A percentile compares a stretch with the other conserved stretches of the same genome.
Evolutionary conservation across 2,113 vertebrate species (phyloP).

Genomic region (Nyctibius bracteatus): DNA sequence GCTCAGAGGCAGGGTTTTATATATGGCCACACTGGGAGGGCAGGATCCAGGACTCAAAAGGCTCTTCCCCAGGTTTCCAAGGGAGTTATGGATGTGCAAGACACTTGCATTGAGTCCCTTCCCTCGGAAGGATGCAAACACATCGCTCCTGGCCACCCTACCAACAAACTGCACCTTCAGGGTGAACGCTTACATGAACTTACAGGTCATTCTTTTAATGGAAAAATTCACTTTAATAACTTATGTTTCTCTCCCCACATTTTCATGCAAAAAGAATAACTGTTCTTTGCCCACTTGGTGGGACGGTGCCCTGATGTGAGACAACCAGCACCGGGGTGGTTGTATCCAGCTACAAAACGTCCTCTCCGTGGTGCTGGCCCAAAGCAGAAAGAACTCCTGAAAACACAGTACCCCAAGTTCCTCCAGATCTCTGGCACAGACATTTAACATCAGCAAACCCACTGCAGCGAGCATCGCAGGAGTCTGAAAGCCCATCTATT

Average conservation of each 20-base stretch:
- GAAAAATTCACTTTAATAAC: background rate
- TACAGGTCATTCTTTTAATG: background rate
- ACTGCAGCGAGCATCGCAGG: background rate
- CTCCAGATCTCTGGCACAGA: background rate
- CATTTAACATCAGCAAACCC: background rate
- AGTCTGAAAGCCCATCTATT: background rate
- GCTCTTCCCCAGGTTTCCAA: background rate
- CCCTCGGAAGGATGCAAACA: background rate
- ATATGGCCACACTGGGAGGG: background rate
- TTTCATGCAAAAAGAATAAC: background rate
- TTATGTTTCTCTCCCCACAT: background rate
- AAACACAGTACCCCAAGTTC: rapidly evolving
- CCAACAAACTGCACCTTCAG: background rate
- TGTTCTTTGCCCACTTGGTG: background rate
- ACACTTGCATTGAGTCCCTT: background rate
- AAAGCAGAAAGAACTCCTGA: background rate
- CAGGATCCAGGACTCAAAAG: background rate
- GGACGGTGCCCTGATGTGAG: background rate
- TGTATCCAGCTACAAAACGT: background rate
- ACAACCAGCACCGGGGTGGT: too few relatives aligned
- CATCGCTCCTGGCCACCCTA: background rate
- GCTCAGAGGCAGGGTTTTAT: background rate
- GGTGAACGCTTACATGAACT: background rate
- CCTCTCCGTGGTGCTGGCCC: background rate
- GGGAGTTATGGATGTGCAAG: background rate